Evolutionary conservation across 92 coral and sea anemone genomes (phyloP).

Genomic region (Micromussa lordhowensis): DNA sequence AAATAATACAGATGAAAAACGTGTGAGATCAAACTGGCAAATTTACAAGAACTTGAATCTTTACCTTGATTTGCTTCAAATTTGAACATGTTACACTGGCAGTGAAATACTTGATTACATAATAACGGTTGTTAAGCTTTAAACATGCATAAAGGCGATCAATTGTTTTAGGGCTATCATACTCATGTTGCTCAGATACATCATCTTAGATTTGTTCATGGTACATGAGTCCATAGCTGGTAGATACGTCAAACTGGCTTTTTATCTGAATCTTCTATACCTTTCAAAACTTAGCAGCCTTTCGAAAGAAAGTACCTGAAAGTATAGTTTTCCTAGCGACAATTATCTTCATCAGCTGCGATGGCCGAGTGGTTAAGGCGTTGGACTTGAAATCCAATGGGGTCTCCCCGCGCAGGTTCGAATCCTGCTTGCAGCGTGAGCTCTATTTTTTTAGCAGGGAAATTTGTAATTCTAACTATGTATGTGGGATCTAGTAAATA

Average conservation of each 20-base stretch:
- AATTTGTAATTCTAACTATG: background rate
- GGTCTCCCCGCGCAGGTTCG: constrained; percentile 97
- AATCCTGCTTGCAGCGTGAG: constrained; percentile 89
- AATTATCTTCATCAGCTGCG: constrained; percentile 66
- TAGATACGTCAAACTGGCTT: background rate
- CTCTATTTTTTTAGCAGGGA: constrained; percentile 54
- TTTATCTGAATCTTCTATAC: no score
- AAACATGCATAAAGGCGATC: background rate
- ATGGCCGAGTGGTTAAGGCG: constrained; percentile 99
- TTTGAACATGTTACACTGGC: background rate
- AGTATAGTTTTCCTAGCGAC: background rate
- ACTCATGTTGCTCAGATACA: background rate
- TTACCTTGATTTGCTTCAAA: background rate
- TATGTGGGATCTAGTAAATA: background rate
- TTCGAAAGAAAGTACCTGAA: background rate
- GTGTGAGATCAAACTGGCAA: background rate
- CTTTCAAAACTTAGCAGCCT: background rate
- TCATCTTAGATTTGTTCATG: background rate
- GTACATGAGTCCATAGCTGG: background rate
- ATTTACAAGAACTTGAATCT: background rate
- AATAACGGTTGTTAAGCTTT: constrained; percentile 4
- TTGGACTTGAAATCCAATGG: constrained; percentile 98
- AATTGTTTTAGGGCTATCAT: background rate
- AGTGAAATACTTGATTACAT: background rate
- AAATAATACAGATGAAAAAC: no score